Conservation (phyloP, 2,797 vertebrate genomes). For the Coregonus suidteri region DNA sequence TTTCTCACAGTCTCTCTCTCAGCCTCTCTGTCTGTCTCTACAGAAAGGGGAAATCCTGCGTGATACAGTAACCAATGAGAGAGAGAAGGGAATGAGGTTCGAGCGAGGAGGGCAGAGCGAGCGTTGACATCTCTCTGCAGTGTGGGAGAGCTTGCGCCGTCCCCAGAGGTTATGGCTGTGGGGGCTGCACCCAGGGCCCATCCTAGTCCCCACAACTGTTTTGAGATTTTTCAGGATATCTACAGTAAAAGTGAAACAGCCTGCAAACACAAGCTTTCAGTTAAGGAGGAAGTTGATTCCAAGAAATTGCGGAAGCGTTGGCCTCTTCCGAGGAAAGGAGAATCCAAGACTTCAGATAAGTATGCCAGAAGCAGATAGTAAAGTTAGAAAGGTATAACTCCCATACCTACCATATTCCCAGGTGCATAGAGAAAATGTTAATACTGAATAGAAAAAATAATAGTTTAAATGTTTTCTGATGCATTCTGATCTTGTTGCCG, state of each 20-base stretch:
- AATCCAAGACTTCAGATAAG: neutral
- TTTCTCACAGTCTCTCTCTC: slow-evolving; percentile 21
- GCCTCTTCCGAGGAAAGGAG: neutral
- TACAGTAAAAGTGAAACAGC: neutral
- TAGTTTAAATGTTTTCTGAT: neutral
- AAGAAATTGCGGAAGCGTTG: neutral
- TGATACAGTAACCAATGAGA: slow-evolving; percentile 14
- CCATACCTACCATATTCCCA: neutral
- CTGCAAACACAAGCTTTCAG: neutral
- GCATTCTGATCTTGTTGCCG: slow-evolving; percentile 18
- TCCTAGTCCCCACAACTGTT: slow-evolving; percentile 31
- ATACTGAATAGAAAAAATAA: neutral
- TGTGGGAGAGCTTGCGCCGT: slow-evolving; percentile 43
- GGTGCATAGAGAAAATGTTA: neutral
- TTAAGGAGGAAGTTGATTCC: neutral
- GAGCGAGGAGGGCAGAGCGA: slow-evolving; percentile 24
- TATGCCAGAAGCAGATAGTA: neutral
- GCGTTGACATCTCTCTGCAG: slow-evolving; percentile 51
- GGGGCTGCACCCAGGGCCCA: slow-evolving; percentile 47
- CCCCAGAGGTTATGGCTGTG: slow-evolving; percentile 52
- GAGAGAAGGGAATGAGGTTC: slow-evolving; percentile 23
- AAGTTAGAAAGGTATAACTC: neutral
- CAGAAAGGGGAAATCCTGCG: slow-evolving; percentile 51
- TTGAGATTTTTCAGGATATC: neutral
- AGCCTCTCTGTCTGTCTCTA: slow-evolving; percentile 11